phyloP scores from a whole-genome alignment of 2,113 vertebrate species.

The Spizaetus ornatus region DNA sequence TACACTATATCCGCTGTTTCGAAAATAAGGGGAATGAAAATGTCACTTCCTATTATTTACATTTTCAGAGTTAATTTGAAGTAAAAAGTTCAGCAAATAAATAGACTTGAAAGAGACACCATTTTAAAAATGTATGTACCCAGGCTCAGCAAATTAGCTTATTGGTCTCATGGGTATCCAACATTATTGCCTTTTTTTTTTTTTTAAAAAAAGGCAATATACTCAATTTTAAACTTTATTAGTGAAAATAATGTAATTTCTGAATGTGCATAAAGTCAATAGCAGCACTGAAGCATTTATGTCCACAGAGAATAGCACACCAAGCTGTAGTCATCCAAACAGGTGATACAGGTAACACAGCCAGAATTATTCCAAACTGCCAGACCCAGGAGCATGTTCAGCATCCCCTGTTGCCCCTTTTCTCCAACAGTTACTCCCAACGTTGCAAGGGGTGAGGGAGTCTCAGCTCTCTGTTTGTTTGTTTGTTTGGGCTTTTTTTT shows the following conservation, averaged over 20 bases:
- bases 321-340: neutral
- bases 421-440: neutral
- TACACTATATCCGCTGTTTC: neutral
- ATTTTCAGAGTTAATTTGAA: neutral
- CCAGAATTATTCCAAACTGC: neutral
- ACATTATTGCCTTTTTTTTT: neutral
- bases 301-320: neutral
- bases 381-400: neutral
- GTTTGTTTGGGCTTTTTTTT: neutral
- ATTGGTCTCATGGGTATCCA: neutral
- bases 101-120: neutral
- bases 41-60: no score
- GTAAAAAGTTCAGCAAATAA: neutral
- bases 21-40: neutral
- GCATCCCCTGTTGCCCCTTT: neutral
- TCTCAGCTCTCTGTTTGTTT: neutral
- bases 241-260: no score
- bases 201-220: neutral
- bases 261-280: neutral
- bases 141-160: neutral
- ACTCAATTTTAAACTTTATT: neutral
- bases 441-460: neutral
- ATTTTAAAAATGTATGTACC: neutral
- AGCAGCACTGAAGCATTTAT: neutral
- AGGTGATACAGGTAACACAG: neutral